Evolutionary conservation across 2,113 vertebrate genomes (phyloP).

Genomic region (Oncorhynchus gorbuscha): DNA sequence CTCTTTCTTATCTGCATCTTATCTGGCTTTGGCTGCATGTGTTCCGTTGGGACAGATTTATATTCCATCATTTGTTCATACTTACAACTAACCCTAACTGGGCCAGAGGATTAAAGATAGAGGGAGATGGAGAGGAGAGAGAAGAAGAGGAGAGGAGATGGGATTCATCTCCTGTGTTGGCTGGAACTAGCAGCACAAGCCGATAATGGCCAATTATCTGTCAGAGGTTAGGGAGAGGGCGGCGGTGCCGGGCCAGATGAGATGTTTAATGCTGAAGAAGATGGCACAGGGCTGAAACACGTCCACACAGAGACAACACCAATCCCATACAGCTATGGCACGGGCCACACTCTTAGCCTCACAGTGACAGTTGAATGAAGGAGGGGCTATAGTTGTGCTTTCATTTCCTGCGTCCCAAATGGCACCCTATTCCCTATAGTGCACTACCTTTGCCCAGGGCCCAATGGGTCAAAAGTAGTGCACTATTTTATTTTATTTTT

Average conservation of each 20-base stretch:
- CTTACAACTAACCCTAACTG: slow-evolving; percentile 2
- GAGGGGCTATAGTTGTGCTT: not conserved
- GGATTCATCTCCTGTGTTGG: slow-evolving; percentile 5
- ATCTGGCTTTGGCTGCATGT: not conserved
- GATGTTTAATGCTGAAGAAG: not conserved
- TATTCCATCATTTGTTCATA: slow-evolving; percentile 4
- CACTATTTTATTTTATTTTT: no score
- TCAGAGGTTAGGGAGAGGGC: not conserved
- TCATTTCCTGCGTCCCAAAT: no score
- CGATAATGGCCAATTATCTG: slow-evolving; percentile 25
- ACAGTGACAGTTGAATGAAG: not conserved
- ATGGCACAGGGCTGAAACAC: not conserved
- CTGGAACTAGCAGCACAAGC: not conserved
- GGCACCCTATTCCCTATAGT: no score
- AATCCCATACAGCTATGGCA: not conserved
- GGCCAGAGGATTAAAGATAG: not conserved
- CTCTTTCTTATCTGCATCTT: not conserved
- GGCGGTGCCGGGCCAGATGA: not conserved
- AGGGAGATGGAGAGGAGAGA: slow-evolving; percentile 11
- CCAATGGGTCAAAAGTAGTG: no score
- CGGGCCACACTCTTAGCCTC: no score
- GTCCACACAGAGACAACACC: not conserved
- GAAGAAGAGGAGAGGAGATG: not conserved
- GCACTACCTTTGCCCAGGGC: no score
- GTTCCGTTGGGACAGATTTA: slow-evolving; percentile 6